Percentiles rank a stretch among this genome's conserved stretches.
These are phyloP conservation scores for Callospermophilus lateralis DNA, from an alignment of 2,113 vertebrate species.

Conservation along the genomic window DNA sequence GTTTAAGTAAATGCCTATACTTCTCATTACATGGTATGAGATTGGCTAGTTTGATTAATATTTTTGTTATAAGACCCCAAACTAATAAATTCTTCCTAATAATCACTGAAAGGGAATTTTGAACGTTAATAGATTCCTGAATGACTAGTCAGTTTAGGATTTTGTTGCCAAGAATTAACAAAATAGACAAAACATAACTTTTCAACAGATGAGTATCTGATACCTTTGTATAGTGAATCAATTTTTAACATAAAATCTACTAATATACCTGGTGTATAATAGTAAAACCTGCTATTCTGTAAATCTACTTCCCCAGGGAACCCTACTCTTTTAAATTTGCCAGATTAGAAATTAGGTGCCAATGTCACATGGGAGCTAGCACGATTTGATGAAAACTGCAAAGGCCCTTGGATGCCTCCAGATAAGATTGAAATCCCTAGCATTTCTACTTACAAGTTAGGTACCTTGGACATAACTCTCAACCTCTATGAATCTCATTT, in stretches of 20 bases:
- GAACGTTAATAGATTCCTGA: not conserved
- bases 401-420: not conserved
- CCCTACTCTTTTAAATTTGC: not conserved
- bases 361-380: not conserved
- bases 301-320: not conserved
- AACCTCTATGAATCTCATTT: not conserved
- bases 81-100: not conserved
- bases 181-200: not conserved
- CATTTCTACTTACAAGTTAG: not conserved
- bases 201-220: not conserved
- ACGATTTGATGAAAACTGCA: not conserved
- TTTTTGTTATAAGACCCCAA: not conserved
- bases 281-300: not conserved
- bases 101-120: not conserved
- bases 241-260: constrained; percentile 29
- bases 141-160: not conserved
- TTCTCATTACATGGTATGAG: not conserved
- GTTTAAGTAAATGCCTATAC: not conserved
- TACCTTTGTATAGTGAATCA: not conserved
- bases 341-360: not conserved
- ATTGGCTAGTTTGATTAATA: constrained; percentile 13
- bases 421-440: not conserved
- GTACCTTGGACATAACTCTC: not conserved
- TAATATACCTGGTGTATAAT: not conserved
- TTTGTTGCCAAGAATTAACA: not conserved